Evolutionary conservation across 1,140 invertebrate species (phyloP).

Genomic region (Aphidius gifuensis): DNA sequence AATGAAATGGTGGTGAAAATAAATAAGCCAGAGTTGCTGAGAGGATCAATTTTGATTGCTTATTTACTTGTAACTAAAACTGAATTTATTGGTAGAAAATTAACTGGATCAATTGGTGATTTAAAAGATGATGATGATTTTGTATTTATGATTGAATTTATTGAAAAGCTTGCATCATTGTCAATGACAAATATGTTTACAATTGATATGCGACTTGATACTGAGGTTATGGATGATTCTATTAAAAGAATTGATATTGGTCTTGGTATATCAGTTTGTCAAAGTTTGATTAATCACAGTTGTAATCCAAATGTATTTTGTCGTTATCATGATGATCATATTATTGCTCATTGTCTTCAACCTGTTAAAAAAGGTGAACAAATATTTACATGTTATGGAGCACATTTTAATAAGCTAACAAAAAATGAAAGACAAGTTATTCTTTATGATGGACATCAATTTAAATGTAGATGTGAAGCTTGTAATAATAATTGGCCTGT

Average conservation of each 20-base stretch:
- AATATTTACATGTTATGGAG: neutral
- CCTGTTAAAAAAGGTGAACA: constrained; percentile 7
- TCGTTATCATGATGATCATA: neutral
- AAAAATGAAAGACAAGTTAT: neutral
- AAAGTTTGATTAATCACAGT: constrained; percentile 85
- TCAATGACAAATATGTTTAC: neutral
- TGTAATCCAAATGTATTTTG: constrained; percentile 70
- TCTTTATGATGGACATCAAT: no score
- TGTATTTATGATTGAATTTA: neutral
- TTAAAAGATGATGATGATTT: neutral
- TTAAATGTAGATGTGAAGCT: no score
- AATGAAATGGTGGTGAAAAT: constrained; percentile 64
- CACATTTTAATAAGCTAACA: neutral
- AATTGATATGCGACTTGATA: neutral
- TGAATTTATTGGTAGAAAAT: constrained; percentile 3
- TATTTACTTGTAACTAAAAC: neutral
- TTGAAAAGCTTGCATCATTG: neutral
- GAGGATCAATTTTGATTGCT: constrained; percentile 58
- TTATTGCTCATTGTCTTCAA: neutral
- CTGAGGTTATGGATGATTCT: neutral
- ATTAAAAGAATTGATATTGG: constrained; percentile 30
- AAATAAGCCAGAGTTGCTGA: constrained; percentile 68
- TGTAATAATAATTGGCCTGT: no score
- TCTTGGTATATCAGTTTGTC: constrained; percentile 67
- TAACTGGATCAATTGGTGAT: neutral